phyloP scores from a whole-genome alignment of 2,797 vertebrate species.

The Steatocranus sp. region DNA sequence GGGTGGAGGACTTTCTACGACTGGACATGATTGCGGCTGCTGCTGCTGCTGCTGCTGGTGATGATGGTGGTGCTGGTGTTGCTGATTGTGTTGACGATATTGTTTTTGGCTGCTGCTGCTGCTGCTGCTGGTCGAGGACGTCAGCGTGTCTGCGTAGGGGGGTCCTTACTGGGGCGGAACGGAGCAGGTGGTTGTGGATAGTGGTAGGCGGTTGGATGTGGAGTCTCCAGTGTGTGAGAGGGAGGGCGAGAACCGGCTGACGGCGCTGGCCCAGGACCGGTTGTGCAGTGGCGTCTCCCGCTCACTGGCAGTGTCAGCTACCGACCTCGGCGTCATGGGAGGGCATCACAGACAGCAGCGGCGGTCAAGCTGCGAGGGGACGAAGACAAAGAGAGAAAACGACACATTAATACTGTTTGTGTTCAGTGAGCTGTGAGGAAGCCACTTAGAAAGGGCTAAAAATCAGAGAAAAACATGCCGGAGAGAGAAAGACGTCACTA shows the following conservation, averaged over 20 bases:
- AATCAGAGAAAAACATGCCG: conserved; percentile 6
- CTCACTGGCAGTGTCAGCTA: conserved; percentile 74
- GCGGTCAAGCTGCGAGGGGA: conserved; percentile 45
- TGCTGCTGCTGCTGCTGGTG: conserved; percentile 27
- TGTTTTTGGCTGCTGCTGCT: conserved; percentile 38
- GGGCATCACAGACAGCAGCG: conserved; percentile 67
- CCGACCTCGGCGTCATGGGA: conserved; percentile 70
- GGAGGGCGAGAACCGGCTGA: conserved; percentile 44
- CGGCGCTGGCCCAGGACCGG: conserved; percentile 41
- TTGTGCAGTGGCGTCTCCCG: conserved; percentile 67
- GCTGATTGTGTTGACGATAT: conserved; percentile 39
- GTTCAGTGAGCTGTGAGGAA: background rate
- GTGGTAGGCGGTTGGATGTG: conserved; percentile 26
- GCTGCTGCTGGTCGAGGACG: conserved; percentile 18
- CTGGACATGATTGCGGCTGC: conserved; percentile 81
- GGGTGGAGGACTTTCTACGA: conserved; percentile 89
- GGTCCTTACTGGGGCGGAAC: conserved; percentile 26
- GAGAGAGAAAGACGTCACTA: background rate
- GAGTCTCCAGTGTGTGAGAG: conserved; percentile 51
- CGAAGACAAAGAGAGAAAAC: conserved; percentile 8
- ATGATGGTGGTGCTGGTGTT: conserved; percentile 43
- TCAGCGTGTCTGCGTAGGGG: conserved; percentile 20
- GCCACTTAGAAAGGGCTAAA: background rate
- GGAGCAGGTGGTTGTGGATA: conserved; percentile 33
- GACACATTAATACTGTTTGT: conserved; percentile 36